A percentile compares a stretch with the other conserved stretches of the same genome.
These are phyloP conservation scores for Dione vanillae DNA, from an alignment of 2,888 invertebrate species.

Conservation along the genomic window DNA sequence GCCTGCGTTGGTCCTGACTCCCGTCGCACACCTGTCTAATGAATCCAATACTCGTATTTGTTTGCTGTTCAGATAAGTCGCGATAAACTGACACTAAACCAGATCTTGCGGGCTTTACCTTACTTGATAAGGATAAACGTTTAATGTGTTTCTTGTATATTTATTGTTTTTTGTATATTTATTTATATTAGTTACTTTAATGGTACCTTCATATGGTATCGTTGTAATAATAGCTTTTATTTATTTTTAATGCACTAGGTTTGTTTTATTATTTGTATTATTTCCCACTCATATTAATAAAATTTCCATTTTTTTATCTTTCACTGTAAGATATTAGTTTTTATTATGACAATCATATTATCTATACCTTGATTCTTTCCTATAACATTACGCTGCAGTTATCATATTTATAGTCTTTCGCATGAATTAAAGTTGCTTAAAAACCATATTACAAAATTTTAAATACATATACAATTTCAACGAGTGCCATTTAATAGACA, in stretches of 20 bases:
- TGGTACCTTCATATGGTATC: slow-evolving; percentile 2
- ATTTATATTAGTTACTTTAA: slow-evolving; percentile 17
- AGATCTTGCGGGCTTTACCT: slow-evolving; percentile 33
- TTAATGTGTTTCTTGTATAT: slow-evolving; percentile 17
- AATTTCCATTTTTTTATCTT: too few relatives aligned
- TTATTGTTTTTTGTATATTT: slow-evolving; percentile 17
- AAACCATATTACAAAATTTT: too few relatives aligned
- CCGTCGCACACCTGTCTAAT: slow-evolving; percentile 36
- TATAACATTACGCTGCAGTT: too few relatives aligned
- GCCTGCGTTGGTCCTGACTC: slow-evolving; percentile 27
- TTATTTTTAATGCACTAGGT: slow-evolving; percentile 2
- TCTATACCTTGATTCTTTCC: too few relatives aligned
- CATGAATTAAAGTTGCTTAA: too few relatives aligned
- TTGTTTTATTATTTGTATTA: not conserved
- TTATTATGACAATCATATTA: too few relatives aligned
- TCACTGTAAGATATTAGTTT: too few relatives aligned
- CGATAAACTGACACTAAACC: slow-evolving; percentile 33
- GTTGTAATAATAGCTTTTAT: slow-evolving; percentile 2
- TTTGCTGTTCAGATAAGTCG: slow-evolving; percentile 29
- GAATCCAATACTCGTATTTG: slow-evolving; percentile 31
- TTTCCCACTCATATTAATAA: too few relatives aligned
- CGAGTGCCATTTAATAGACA: slow-evolving; percentile 32
- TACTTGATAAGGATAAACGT: slow-evolving; percentile 23
- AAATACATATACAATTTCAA: not conserved
- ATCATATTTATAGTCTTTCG: too few relatives aligned